Base-by-base conservation (phyloP, 2,113 vertebrate genomes). In the Ursus arctos region DNA sequence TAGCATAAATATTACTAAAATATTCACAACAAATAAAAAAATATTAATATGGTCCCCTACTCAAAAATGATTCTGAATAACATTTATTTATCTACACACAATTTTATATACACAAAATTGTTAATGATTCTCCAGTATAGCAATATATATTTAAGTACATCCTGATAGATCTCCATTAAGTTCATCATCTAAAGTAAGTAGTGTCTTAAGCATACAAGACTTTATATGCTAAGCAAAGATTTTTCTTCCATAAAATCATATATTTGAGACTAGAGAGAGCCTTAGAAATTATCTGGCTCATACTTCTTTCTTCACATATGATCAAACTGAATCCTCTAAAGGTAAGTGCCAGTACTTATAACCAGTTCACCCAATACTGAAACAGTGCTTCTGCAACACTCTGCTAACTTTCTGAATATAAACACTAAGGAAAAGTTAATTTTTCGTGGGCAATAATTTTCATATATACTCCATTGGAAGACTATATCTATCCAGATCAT, bases 1-100 rank as follows among this genome's bases (percentile, higher is more conserved):
- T 79, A 91, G n/a, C 14, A 57, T 19, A 88, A 81, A 71, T 79
- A 97, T 88, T 92, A 53, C 61, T 90, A 88, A 97, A 95, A 69
- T 76, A 77, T 71, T 95, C 92, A 92, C 10, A 85, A 80, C 24
- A 89, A 96, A 90, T 76, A 72, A 90, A 81, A 87, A 59, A 81
- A 95, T 55, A 92, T 80, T 61, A 97, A 91, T 88, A 97, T 90
- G 36, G 6, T 7, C 2, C 49, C 18, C 19, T 7, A 88, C 2
- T 2, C 31, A 33, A 76, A 96, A 92, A 76, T 47, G 5, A 36
- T 92, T 95, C 40, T 80, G 40, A 96, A 93, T 95, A 86, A 94
- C 91, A 59, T 81, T 51, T 43, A 59, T 55, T 90, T 88, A 53
- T 65, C 19, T 76, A 83, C 26, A 79, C 28, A 40, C 40, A 92